phyloP scores from a whole-genome alignment of 1,140 invertebrate genomes.

The Saccostrea echinata region DNA sequence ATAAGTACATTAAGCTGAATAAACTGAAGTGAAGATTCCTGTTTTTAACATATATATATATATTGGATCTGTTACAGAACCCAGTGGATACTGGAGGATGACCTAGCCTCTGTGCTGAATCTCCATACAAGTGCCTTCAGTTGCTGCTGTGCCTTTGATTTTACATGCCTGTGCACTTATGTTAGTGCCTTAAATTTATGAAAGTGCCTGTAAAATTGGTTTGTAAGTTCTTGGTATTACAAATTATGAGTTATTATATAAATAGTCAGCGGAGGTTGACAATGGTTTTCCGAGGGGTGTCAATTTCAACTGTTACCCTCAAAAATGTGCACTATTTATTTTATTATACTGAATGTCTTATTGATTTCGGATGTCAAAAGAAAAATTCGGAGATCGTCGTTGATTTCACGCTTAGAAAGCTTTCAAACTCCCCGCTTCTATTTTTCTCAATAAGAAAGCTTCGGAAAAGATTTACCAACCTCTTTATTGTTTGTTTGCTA shows the following conservation, averaged over 20 bases:
- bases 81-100: background rate
- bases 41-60: background rate
- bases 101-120: background rate
- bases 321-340: too few species aligned
- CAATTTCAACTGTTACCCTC: too few species aligned
- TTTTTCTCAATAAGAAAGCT: too few species aligned
- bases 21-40: background rate
- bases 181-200: background rate
- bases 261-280: too few species aligned
- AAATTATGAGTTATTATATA: background rate
- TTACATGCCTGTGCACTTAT: background rate
- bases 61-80: background rate
- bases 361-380: too few species aligned
- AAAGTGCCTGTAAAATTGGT: conserved; percentile 3
- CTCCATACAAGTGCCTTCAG: conserved; percentile 7
- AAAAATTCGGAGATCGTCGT: too few species aligned
- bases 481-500: too few species aligned
- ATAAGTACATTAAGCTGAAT: background rate
- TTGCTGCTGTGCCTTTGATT: conserved; percentile 4
- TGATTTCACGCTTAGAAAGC: too few species aligned
- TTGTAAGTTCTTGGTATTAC: background rate
- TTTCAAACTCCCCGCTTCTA: too few species aligned
- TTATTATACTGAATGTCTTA: too few species aligned
- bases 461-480: too few species aligned
- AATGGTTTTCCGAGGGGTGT: too few species aligned